These are phyloP conservation scores for Xiphorhynchus elegans DNA, from an alignment of 2,113 vertebrate genomes.

Conservation along the genomic window DNA sequence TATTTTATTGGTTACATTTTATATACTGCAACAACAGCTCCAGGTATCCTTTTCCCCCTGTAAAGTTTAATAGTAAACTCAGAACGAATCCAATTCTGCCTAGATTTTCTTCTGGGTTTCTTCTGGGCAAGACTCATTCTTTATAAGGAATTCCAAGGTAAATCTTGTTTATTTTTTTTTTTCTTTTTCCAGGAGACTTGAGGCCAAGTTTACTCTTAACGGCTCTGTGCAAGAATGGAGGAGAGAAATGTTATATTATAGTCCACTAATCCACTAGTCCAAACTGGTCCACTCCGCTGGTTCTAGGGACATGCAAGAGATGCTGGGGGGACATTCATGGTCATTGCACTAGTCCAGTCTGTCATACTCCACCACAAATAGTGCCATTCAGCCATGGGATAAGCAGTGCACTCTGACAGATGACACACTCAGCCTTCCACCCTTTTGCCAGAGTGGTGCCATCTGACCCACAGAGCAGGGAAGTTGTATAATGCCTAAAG, in stretches of 20 bases:
- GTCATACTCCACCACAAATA: neutral
- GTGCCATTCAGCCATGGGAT: neutral
- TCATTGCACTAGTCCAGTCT: neutral
- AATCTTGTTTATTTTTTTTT: neutral
- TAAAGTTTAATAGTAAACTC: neutral
- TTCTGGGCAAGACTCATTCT: neutral
- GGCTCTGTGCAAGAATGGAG: neutral
- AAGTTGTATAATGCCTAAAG: neutral
- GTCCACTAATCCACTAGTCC: no score
- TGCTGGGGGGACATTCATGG: neutral
- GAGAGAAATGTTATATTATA: accelerated
- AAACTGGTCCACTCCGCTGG: neutral
- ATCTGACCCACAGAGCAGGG: neutral
- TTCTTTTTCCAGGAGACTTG: neutral
- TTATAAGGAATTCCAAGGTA: neutral
- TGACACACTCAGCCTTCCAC: neutral
- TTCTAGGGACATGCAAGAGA: neutral
- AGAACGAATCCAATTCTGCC: neutral
- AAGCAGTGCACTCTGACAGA: neutral
- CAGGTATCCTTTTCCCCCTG: neutral
- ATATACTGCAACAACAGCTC: neutral
- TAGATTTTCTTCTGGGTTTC: neutral
- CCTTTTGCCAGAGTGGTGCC: neutral
- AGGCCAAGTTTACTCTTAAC: neutral
- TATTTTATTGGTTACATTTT: neutral